Conservation (phyloP, 2,888 invertebrate genomes). For the Amiota communis region DNA sequence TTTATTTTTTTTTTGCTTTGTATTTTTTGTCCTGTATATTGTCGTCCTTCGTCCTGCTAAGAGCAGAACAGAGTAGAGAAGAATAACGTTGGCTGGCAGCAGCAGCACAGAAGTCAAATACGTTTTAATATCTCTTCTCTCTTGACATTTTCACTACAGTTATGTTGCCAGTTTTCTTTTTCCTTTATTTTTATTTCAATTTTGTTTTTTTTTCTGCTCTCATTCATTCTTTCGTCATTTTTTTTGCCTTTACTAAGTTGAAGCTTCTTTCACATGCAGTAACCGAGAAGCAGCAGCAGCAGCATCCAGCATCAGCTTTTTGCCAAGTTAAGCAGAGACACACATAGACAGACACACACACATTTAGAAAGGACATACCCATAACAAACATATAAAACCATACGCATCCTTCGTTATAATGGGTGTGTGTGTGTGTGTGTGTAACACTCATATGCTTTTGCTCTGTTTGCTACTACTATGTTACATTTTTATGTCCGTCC, state of each 20-base stretch:
- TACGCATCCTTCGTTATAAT: constrained; percentile 12
- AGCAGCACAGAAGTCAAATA: constrained; percentile 67
- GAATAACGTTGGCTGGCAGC: constrained; percentile 47
- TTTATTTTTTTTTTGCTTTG: constrained; percentile 3
- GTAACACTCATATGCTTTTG: constrained; percentile 60
- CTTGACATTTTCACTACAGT: constrained; percentile 70
- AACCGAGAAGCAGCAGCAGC: too few relatives aligned
- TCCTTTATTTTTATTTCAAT: constrained; percentile 48
- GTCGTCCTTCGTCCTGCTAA: constrained; percentile 34
- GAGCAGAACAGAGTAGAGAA: constrained; percentile 33
- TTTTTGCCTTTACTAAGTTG: constrained; percentile 11
- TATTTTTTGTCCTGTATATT: constrained; percentile 44
- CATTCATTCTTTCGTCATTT: constrained; percentile 14
- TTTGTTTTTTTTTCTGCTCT: constrained; percentile 41
- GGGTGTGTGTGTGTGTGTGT: constrained; percentile 38
- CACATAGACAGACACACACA: constrained; percentile 18
- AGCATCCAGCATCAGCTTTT: constrained; percentile 46
- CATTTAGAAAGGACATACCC: background rate
- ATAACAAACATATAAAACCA: constrained; percentile 14
- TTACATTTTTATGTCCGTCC: constrained; percentile 38
- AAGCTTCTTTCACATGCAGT: too few relatives aligned
- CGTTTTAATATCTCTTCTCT: constrained; percentile 70
- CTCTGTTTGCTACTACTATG: constrained; percentile 45
- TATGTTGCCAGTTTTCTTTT: constrained; percentile 63
- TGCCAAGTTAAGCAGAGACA: constrained; percentile 50